Percentiles rank a stretch among this genome's conserved stretches.
Conservation (phyloP, 2,888 invertebrate genomes). For the Luperina nickerlii region DNA sequence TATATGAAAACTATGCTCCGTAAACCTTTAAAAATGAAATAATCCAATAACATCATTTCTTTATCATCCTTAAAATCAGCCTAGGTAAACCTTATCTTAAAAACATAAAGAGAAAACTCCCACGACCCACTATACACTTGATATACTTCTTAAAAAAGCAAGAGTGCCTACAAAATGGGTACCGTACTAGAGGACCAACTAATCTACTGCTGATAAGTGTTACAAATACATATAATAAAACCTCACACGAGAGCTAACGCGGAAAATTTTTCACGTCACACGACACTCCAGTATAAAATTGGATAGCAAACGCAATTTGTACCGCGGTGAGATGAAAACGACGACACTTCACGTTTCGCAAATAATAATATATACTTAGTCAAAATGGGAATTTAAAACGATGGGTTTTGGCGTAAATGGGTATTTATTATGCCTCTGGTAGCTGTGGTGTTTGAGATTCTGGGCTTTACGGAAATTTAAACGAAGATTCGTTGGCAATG, state of each 20-base stretch:
- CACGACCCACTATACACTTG: background rate
- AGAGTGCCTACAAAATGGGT: slow-evolving; percentile 17
- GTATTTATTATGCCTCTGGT: slow-evolving; percentile 11
- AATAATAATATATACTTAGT: slow-evolving; percentile 54
- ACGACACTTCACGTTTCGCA: slow-evolving; percentile 53
- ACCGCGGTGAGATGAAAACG: slow-evolving; percentile 64
- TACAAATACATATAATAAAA: slow-evolving; percentile 55
- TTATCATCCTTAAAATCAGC: background rate
- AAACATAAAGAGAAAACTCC: background rate
- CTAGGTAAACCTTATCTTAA: background rate
- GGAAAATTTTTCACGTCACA: slow-evolving; percentile 65
- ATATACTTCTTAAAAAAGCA: background rate
- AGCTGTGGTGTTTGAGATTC: background rate
- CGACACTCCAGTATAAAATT: slow-evolving; percentile 71
- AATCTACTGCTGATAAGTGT: slow-evolving; percentile 45
- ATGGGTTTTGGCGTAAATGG: slow-evolving; percentile 12
- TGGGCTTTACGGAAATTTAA: background rate
- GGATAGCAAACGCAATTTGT: slow-evolving; percentile 76
- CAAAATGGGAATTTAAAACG: slow-evolving; percentile 45
- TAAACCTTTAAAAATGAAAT: no score
- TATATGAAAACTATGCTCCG: no score
- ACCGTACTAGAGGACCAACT: slow-evolving; percentile 37
- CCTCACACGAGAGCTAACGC: slow-evolving; percentile 51
- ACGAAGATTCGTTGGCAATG: no score
- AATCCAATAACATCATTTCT: background rate